Percentiles rank a stretch among this genome's conserved stretches.
Conservation (phyloP, 2,888 invertebrate species). For the Apotomis capreana region DNA sequence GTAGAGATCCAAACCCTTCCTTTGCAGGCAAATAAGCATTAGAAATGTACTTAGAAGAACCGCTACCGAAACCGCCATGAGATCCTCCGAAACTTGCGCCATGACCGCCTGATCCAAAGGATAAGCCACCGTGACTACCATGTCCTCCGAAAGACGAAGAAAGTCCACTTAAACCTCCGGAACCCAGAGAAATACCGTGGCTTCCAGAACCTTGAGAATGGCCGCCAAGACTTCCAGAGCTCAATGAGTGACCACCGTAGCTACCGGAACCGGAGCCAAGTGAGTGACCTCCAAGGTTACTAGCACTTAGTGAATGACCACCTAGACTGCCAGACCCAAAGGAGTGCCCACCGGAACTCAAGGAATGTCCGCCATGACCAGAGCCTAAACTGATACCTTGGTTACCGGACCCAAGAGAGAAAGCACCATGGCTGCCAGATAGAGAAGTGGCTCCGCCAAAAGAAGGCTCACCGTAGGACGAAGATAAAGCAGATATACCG, state of each 20-base stretch:
- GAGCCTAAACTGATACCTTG: constrained; percentile 20
- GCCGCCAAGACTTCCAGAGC: constrained; percentile 20
- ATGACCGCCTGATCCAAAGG: constrained; percentile 59
- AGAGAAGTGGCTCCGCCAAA: constrained; percentile 54
- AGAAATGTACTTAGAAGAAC: constrained; percentile 64
- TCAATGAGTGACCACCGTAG: constrained; percentile 29
- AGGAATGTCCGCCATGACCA: constrained; percentile 45
- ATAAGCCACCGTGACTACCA: constrained; percentile 48
- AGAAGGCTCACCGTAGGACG: constrained; percentile 62
- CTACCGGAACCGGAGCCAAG: constrained; percentile 20
- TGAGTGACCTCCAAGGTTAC: constrained; percentile 20
- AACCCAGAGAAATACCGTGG: constrained; percentile 48
- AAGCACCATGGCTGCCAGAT: constrained; percentile 51
- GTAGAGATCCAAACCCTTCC: constrained; percentile 61
- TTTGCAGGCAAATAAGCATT: constrained; percentile 65
- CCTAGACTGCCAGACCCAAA: constrained; percentile 51
- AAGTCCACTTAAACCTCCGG: constrained; percentile 42
- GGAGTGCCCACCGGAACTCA: constrained; percentile 32
- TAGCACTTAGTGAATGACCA: constrained; percentile 37
- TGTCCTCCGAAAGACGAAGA: constrained; percentile 42
- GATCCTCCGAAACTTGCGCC: constrained; percentile 62
- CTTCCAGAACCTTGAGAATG: constrained; percentile 45
- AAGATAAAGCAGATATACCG: constrained; percentile 60
- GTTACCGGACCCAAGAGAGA: constrained; percentile 29
- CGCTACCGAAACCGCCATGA: constrained; percentile 60